Evolutionary conservation across 1,140 invertebrate species (phyloP).

Genomic region (Bombyx mori): ASM3026992v2 NC_085117.1:7754501-7755000

Average conservation of each 20-base stretch:
- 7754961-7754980: too few species aligned
- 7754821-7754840: slow-evolving; percentile 76
- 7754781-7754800: slow-evolving; percentile 69
- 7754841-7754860: slow-evolving; percentile 15
- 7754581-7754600: too few species aligned
- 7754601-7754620: slow-evolving; percentile 66
- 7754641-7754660: slow-evolving; percentile 68
- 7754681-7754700: slow-evolving; percentile 67
- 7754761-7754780: slow-evolving; percentile 44
- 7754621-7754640: slow-evolving; percentile 69
- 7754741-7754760: slow-evolving; percentile 49
- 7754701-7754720: slow-evolving; percentile 52
- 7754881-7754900: too few species aligned
- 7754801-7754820: slow-evolving; percentile 76
- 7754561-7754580: too few species aligned
- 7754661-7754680: slow-evolving; percentile 68
- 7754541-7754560: too few species aligned
- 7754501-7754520: too few species aligned
- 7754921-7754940: too few species aligned
- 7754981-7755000: too few species aligned
- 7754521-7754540: too few species aligned
- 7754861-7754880: too few species aligned
- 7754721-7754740: slow-evolving; percentile 51
- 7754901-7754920: too few species aligned
- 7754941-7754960: too few species aligned